These are phyloP conservation scores for Glandiceps talaboti DNA, from an alignment of 53 echinoderm and acorn worm genomes.

Conservation along the genomic window DNA sequence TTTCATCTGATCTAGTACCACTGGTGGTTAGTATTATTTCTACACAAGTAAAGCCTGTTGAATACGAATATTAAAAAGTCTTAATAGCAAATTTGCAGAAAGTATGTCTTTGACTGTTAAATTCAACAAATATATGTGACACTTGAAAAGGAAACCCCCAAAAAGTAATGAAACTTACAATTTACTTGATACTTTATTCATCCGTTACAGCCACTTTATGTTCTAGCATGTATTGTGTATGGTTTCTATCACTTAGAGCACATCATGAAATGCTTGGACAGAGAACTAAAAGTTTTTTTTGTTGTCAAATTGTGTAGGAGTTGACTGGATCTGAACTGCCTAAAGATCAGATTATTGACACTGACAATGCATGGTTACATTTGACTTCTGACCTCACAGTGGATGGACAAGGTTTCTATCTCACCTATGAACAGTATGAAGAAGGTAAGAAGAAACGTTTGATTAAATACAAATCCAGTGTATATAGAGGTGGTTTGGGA, in stretches of 20 bases:
- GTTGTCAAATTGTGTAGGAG: slow-evolving; percentile 12
- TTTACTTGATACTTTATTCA: no score
- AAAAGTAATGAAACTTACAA: no score
- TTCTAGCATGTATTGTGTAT: not conserved
- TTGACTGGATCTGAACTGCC: slow-evolving; percentile 34
- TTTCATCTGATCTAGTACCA: not conserved
- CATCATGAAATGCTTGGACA: not conserved
- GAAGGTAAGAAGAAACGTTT: no score
- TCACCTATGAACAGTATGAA: slow-evolving; percentile 36
- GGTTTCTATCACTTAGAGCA: not conserved
- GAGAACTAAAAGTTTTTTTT: not conserved
- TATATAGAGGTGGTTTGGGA: no score
- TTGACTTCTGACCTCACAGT: slow-evolving; percentile 29
- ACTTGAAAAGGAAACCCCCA: no score
- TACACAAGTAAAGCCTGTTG: no score
- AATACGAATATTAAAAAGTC: no score
- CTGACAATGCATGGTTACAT: slow-evolving; percentile 29
- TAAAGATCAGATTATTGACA: slow-evolving; percentile 58
- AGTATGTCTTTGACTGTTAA: no score
- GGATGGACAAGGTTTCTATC: slow-evolving; percentile 40
- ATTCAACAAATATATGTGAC: no score
- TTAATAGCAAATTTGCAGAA: no score
- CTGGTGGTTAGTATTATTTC: not conserved
- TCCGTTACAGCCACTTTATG: no score
- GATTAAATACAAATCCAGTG: no score